Evolutionary conservation across 2,888 invertebrate genomes (phyloP).

Genomic region (Sericinus montela): DNA sequence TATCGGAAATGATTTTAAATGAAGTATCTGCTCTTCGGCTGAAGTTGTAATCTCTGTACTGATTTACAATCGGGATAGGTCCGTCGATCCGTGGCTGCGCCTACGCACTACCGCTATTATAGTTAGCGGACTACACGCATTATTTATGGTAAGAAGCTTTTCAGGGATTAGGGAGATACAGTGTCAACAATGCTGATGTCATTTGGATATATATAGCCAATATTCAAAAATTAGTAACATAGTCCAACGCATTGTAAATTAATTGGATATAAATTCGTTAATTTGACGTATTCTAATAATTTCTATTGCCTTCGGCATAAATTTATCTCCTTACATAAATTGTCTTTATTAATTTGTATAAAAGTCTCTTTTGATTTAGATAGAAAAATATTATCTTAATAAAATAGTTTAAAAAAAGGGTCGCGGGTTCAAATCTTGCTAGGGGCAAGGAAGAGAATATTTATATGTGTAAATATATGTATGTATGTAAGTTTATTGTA

Average conservation of each 20-base stretch:
- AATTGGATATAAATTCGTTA: too few relatives aligned
- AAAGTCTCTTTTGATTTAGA: too few relatives aligned
- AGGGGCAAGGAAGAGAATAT: too few relatives aligned
- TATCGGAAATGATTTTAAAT: constrained; percentile 21
- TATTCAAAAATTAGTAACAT: constrained; percentile 9
- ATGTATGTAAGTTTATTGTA: too few relatives aligned
- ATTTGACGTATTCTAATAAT: too few relatives aligned
- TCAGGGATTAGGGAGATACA: constrained; percentile 70
- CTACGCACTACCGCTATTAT: constrained; percentile 67
- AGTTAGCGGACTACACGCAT: constrained; percentile 71
- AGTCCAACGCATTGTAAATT: constrained; percentile 6
- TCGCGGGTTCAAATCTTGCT: too few relatives aligned
- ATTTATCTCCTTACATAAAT: too few relatives aligned
- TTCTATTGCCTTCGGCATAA: too few relatives aligned
- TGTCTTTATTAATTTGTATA: too few relatives aligned
- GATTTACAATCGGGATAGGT: constrained; percentile 75
- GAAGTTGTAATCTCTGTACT: constrained; percentile 36
- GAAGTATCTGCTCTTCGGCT: constrained; percentile 22
- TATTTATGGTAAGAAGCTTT: constrained; percentile 79
- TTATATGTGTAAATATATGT: too few relatives aligned
- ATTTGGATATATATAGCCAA: constrained; percentile 13
- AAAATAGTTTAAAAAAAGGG: too few relatives aligned
- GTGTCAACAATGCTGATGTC: constrained; percentile 64
- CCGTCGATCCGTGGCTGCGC: constrained; percentile 71
- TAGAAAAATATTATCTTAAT: too few relatives aligned